Percentiles rank a stretch among this genome's conserved stretches.
Evolutionary conservation across 2,888 invertebrate species (phyloP).

Genomic region (Desoria tigrina): DNA sequence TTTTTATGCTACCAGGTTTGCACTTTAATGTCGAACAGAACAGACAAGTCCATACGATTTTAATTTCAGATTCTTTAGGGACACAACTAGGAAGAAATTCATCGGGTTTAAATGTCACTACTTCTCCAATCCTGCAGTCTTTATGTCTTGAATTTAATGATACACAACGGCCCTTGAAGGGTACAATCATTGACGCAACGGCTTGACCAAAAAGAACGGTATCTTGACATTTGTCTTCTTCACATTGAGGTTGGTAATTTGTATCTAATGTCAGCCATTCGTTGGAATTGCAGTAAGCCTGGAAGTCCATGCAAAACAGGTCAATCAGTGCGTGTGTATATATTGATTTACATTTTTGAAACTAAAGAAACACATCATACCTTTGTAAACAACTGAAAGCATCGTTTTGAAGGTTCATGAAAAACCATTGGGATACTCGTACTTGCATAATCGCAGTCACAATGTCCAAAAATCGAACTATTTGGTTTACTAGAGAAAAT

Average conservation of each 20-base stretch:
- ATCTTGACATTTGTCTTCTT: not conserved
- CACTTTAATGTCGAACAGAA: not conserved
- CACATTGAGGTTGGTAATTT: not conserved
- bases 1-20: not conserved
- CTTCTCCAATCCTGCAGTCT: not conserved
- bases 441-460: conserved; percentile 29
- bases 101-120: conserved; percentile 2
- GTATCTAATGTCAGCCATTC: conserved; percentile 10
- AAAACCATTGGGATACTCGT: conserved; percentile 24
- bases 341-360: conserved; percentile 7
- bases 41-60: not conserved
- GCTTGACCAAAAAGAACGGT: not conserved
- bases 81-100: not conserved
- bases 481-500: conserved; percentile 22
- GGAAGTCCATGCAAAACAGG: too few relatives aligned
- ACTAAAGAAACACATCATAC: too few relatives aligned
- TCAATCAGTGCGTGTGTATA: not conserved
- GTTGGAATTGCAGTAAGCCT: conserved; percentile 7
- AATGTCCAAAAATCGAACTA: conserved; percentile 24
- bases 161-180: not conserved
- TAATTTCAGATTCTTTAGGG: not conserved
- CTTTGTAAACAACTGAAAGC: conserved; percentile 28
- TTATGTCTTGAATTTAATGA: conserved; percentile 1
- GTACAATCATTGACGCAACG: not conserved
- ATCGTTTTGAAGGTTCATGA: conserved; percentile 23